phyloP scores from a whole-genome alignment of 2,113 vertebrate species.

The Pseudopodoces humilis region DNA sequence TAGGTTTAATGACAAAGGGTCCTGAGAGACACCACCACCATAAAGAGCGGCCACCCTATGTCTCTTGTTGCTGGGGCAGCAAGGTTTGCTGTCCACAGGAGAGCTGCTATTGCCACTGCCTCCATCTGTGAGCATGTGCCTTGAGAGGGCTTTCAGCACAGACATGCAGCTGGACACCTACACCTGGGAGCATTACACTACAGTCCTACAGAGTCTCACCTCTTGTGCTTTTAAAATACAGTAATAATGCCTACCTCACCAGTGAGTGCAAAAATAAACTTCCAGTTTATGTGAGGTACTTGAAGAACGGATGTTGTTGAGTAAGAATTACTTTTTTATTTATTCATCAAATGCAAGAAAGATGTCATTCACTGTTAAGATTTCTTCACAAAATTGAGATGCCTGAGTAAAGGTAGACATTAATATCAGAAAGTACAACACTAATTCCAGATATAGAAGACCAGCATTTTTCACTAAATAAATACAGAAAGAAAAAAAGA shows the following conservation, averaged over 20 bases:
- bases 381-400: neutral
- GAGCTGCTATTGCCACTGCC: neutral
- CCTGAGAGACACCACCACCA: neutral
- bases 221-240: neutral
- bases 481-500: neutral
- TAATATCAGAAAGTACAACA: neutral
- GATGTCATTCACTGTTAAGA: neutral
- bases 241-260: neutral
- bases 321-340: neutral
- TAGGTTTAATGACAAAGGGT: neutral
- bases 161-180: neutral
- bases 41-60: neutral
- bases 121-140: rapidly evolving
- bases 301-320: neutral
- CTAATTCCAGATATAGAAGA: neutral
- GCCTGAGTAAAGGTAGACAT: neutral
- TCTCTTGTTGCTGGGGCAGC: neutral
- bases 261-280: neutral
- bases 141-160: neutral
- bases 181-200: neutral
- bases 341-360: neutral
- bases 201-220: neutral
- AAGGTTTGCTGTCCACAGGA: neutral
- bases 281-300: neutral
- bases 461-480: neutral